A percentile compares a stretch with the other conserved stretches of the same genome.
Evolutionary conservation across 92 coral and sea anemone genomes (phyloP).

Genomic region (Galaxea fascicularis): DNA sequence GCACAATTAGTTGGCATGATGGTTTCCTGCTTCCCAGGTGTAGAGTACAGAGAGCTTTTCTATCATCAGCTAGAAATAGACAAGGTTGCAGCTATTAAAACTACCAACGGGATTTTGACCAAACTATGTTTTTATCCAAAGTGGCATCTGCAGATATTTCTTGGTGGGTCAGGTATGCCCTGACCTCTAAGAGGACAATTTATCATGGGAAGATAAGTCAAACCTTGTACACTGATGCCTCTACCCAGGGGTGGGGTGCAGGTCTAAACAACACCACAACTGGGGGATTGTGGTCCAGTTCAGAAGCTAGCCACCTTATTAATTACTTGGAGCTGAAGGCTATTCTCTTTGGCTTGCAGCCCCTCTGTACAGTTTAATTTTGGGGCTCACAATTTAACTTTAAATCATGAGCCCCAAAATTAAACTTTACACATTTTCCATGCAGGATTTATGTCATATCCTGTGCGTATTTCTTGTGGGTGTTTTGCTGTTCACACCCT

Average conservation of each 20-base stretch:
- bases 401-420: too few relatives aligned
- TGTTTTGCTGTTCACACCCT: too few relatives aligned
- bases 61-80: slow-evolving; percentile 53
- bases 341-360: background rate
- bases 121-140: slow-evolving; percentile 39
- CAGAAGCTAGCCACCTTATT: slow-evolving; percentile 40
- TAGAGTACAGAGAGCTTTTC: slow-evolving; percentile 46
- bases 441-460: too few relatives aligned
- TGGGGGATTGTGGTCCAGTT: slow-evolving; percentile 56
- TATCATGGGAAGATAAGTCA: too few relatives aligned
- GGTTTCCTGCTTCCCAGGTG: slow-evolving; percentile 56
- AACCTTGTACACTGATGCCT: slow-evolving; percentile 35
- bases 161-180: slow-evolving; percentile 54
- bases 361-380: too few relatives aligned
- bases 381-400: too few relatives aligned
- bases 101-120: slow-evolving; percentile 50
- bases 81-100: slow-evolving; percentile 38
- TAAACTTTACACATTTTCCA: too few relatives aligned
- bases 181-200: slow-evolving; percentile 26
- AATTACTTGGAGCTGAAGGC: slow-evolving; percentile 53
- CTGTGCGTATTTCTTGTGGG: too few relatives aligned
- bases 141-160: slow-evolving; percentile 27
- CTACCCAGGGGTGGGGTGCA: slow-evolving; percentile 62
- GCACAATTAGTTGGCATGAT: slow-evolving; percentile 57
- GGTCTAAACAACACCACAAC: slow-evolving; percentile 29